phyloP scores from a whole-genome alignment of 2,888 invertebrate species.

The Callimorpha dominula region DNA sequence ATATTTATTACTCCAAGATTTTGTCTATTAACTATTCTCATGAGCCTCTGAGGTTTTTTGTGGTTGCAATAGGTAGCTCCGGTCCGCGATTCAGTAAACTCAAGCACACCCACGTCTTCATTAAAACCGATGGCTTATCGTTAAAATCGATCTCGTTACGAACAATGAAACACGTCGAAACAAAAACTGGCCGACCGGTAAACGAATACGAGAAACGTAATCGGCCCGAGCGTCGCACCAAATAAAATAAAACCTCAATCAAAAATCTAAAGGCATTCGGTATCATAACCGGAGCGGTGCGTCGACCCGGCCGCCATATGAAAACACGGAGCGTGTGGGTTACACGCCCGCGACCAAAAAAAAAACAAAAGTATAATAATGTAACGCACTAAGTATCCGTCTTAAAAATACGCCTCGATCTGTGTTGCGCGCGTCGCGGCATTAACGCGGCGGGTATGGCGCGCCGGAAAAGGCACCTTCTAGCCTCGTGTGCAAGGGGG shows the following conservation, averaged over 20 bases:
- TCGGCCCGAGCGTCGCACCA: constrained; percentile 79
- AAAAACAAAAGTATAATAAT: constrained; percentile 84
- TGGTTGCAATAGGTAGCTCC: constrained; percentile 41
- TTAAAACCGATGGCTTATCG: constrained; percentile 80
- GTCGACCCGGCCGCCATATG: constrained; percentile 81
- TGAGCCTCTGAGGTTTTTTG: neutral
- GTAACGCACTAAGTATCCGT: constrained; percentile 86
- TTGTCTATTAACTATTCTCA: neutral
- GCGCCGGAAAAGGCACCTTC: constrained; percentile 50
- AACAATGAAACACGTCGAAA: constrained; percentile 84
- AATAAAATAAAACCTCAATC: constrained; percentile 86
- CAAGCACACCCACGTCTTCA: constrained; percentile 83
- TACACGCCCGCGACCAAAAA: constrained; percentile 75
- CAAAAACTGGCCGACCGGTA: constrained; percentile 81
- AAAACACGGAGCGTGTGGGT: constrained; percentile 77
- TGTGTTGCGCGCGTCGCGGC: constrained; percentile 79
- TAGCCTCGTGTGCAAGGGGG: constrained; percentile 52
- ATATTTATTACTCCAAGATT: neutral
- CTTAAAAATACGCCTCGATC: constrained; percentile 84
- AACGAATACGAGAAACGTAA: constrained; percentile 84
- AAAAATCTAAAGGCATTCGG: constrained; percentile 83
- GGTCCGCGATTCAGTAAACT: constrained; percentile 57
- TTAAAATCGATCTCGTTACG: constrained; percentile 83
- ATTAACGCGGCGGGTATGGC: constrained; percentile 66
- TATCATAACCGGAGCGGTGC: constrained; percentile 83